Conservation (phyloP, 2,797 vertebrate species). For the Onychomys arenicola region DNA sequence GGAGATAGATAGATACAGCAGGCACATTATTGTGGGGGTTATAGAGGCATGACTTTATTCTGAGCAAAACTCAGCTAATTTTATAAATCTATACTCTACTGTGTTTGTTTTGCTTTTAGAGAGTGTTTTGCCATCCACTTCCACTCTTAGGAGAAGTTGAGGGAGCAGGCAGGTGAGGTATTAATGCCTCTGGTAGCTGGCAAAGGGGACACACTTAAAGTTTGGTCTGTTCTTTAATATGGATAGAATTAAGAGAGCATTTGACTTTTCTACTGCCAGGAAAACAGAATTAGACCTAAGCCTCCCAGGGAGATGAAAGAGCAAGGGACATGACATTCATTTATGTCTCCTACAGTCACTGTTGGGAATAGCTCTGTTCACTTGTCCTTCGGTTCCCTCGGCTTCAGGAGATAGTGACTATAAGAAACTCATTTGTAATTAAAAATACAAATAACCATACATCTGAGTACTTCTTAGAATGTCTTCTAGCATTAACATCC, state of each 20-base stretch:
- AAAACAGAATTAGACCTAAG: constrained; percentile 57
- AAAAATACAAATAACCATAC: constrained; percentile 7
- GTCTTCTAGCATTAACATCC: constrained; percentile 9
- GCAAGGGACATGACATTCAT: neutral
- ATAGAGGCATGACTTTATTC: constrained; percentile 24
- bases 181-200: neutral
- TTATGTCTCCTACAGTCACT: neutral
- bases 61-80: neutral
- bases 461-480: constrained; percentile 29
- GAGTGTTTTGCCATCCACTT: neutral
- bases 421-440: neutral
- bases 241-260: neutral
- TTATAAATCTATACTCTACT: neutral
- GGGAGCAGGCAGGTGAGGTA: neutral
- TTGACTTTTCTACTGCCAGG: constrained; percentile 62
- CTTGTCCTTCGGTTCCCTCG: constrained; percentile 2
- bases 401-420: neutral
- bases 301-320: constrained; percentile 53
- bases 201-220: neutral
- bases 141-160: neutral
- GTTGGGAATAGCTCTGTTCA: neutral
- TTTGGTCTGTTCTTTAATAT: neutral
- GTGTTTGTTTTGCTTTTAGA: neutral
- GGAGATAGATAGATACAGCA: neutral
- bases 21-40: neutral